These are phyloP conservation scores for Danio kyathit DNA, from an alignment of 2,797 vertebrate species.

Conservation along the genomic window DNA sequence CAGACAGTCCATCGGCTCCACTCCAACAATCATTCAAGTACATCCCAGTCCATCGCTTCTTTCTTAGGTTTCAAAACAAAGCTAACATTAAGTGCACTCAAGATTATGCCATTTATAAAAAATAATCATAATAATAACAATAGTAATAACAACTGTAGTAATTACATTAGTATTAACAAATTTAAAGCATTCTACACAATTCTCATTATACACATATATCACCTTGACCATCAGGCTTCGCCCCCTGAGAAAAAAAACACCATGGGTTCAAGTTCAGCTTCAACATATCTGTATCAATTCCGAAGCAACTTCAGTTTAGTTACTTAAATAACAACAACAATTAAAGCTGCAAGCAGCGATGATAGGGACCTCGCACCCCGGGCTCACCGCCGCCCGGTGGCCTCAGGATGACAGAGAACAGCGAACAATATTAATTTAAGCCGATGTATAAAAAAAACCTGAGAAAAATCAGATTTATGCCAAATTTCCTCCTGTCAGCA, in stretches of 20 bases:
- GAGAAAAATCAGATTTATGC: too few species aligned
- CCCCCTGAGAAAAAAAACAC: constrained; percentile 77
- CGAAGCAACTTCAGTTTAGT: constrained; percentile 75
- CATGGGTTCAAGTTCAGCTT: constrained; percentile 77
- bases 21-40: constrained; percentile 66
- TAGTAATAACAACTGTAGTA: constrained; percentile 60
- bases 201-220: constrained; percentile 64
- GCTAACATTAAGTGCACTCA: constrained; percentile 81
- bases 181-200: constrained; percentile 77
- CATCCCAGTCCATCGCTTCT: constrained; percentile 67
- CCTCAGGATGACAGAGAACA: too few species aligned
- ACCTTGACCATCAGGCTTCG: constrained; percentile 66
- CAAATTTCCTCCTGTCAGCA: too few species aligned
- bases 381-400: too few species aligned
- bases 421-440: too few species aligned
- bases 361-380: too few species aligned
- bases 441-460: too few species aligned
- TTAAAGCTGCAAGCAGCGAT: too few species aligned
- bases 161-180: constrained; percentile 72
- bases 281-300: constrained; percentile 70
- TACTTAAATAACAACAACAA: constrained; percentile 78
- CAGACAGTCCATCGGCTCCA: constrained; percentile 44
- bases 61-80: constrained; percentile 81
- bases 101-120: constrained; percentile 80
- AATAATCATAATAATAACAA: constrained; percentile 79